Conservation (phyloP, 2,797 vertebrate species). For the Paratrypauchen microcephalus region DNA sequence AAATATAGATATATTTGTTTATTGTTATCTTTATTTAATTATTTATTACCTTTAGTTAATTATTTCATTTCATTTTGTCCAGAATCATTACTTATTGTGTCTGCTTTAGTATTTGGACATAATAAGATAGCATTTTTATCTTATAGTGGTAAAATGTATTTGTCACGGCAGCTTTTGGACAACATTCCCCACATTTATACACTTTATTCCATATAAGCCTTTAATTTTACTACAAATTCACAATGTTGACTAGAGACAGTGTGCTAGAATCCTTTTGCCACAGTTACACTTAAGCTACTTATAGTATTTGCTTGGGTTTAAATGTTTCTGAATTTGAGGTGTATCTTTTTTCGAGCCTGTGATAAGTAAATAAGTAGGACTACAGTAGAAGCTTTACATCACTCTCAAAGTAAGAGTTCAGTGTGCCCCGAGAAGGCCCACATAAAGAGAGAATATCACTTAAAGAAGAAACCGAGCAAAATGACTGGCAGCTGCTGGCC, state of each 20-base stretch:
- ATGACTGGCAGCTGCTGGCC: slow-evolving; percentile 67
- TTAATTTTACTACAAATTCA: not conserved
- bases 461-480: slow-evolving; percentile 29
- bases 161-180: no score
- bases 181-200: no score
- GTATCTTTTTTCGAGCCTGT: not conserved
- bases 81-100: no score
- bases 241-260: not conserved
- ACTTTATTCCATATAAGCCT: no score
- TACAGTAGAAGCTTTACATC: slow-evolving; percentile 12
- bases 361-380: not conserved
- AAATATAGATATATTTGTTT: no score
- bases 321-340: not conserved
- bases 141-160: no score
- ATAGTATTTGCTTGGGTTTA: not conserved
- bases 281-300: not conserved
- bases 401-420: slow-evolving; percentile 18
- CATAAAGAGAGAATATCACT: slow-evolving; percentile 53
- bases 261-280: not conserved
- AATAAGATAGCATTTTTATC: no score
- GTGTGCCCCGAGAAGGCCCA: slow-evolving; percentile 8
- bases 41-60: no score
- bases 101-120: no score
- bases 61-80: no score
- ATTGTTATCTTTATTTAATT: no score